A percentile compares a stretch with the other conserved stretches of the same genome.
These are phyloP conservation scores for Urocolius indicus DNA, from an alignment of 2,113 vertebrate genomes.

Conservation along the genomic window DNA sequence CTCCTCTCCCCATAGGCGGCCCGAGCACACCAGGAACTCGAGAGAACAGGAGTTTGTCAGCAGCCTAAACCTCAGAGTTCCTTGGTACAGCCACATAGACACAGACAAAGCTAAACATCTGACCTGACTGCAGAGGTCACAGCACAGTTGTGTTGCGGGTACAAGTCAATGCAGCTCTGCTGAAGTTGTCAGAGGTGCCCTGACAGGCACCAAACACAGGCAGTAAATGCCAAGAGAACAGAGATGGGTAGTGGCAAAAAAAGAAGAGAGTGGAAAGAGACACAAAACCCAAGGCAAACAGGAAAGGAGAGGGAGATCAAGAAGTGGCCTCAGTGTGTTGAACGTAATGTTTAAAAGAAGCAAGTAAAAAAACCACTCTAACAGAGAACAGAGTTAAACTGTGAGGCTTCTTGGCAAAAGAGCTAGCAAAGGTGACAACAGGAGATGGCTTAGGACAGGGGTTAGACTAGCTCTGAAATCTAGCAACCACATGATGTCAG, in stretches of 20 bases:
- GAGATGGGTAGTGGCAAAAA: not conserved
- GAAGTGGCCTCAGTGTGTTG: not conserved
- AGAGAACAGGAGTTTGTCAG: not conserved
- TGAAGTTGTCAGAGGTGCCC: not conserved
- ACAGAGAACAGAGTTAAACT: not conserved
- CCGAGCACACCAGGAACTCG: rapidly evolving
- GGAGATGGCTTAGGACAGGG: not conserved
- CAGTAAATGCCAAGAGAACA: not conserved
- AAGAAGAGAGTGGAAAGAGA: not conserved
- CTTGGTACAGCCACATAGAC: not conserved
- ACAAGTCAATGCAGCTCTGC: not conserved
- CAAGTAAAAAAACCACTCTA: not conserved
- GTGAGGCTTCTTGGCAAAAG: not conserved
- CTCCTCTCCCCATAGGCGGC: not conserved
- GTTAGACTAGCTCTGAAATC: not conserved
- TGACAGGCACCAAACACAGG: rapidly evolving
- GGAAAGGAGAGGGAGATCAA: not conserved
- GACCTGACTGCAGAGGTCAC: not conserved
- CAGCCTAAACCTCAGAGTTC: not conserved
- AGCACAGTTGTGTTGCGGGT: not conserved
- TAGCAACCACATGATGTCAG: not conserved
- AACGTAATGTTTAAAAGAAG: not conserved
- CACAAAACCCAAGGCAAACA: not conserved
- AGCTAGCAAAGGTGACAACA: not conserved
- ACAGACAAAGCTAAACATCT: not conserved